These are phyloP conservation scores for Xyliphius kryptos DNA, from an alignment of 2,113 vertebrate genomes.

Conservation along the genomic window DNA sequence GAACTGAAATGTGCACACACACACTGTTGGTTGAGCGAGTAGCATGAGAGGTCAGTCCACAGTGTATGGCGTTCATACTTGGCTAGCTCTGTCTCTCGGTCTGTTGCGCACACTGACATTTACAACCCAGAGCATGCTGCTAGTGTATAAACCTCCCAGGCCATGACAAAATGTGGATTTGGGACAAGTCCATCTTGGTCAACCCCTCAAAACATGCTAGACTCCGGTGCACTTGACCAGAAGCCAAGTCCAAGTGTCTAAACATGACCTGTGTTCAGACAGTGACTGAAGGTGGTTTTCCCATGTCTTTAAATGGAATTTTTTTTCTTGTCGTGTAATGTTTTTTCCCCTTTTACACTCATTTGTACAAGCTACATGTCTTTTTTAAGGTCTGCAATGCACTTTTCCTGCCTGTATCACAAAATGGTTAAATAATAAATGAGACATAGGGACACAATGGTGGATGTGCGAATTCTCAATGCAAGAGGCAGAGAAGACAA, in stretches of 20 bases:
- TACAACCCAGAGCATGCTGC: slow-evolving; percentile 57
- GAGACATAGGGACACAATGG: slow-evolving; percentile 4
- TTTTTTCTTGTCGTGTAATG: too few relatives aligned
- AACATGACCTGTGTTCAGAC: slow-evolving; percentile 52
- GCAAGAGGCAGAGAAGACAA: slow-evolving; percentile 13
- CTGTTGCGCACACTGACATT: slow-evolving; percentile 61
- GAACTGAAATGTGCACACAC: slow-evolving; percentile 5
- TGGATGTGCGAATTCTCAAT: slow-evolving; percentile 10
- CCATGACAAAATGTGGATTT: slow-evolving; percentile 56
- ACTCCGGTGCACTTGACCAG: slow-evolving; percentile 54
- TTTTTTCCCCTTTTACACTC: too few relatives aligned
- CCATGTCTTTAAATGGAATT: too few relatives aligned
- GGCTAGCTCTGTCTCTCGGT: slow-evolving; percentile 46
- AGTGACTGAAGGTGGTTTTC: too few relatives aligned
- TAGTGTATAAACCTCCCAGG: slow-evolving; percentile 54
- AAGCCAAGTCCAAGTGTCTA: slow-evolving; percentile 42
- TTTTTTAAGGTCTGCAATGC: too few relatives aligned
- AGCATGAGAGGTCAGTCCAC: slow-evolving; percentile 10
- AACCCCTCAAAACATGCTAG: slow-evolving; percentile 51
- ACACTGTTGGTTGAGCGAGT: neutral
- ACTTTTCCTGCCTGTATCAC: too few relatives aligned
- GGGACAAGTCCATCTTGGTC: slow-evolving; percentile 51
- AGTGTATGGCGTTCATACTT: slow-evolving; percentile 39
- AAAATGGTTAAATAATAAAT: too few relatives aligned
- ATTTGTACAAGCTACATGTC: too few relatives aligned